A percentile compares a stretch with the other conserved stretches of the same genome.
These are phyloP conservation scores for Synergus umbraculus DNA, from an alignment of 2,888 invertebrate species.

Conservation along the genomic window DNA sequence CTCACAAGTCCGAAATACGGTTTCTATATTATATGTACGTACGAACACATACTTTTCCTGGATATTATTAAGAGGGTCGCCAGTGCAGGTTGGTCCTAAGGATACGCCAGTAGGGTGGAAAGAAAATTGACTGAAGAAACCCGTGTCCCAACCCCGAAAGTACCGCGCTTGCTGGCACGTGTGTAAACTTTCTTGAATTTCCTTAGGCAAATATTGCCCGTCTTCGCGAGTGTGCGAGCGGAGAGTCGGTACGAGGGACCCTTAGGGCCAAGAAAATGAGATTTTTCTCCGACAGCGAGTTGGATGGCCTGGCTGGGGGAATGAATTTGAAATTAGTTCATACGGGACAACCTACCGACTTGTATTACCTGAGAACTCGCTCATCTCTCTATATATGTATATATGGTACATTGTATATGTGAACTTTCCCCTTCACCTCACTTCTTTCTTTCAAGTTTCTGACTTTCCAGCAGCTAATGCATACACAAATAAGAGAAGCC, in stretches of 20 bases:
- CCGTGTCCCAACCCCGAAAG: conserved; percentile 58
- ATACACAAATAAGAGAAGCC: conserved; percentile 39
- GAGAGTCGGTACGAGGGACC: conserved; percentile 62
- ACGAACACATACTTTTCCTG: conserved; percentile 9
- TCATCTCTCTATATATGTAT: conserved; percentile 8
- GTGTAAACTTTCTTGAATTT: conserved; percentile 76
- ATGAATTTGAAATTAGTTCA: conserved; percentile 75
- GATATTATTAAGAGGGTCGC: conserved; percentile 35
- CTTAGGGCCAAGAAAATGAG: conserved; percentile 75
- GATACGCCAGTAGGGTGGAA: conserved; percentile 43
- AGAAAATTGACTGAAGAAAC: conserved; percentile 68
- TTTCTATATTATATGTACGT: not conserved
- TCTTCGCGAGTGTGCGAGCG: conserved; percentile 60
- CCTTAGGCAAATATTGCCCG: conserved; percentile 75
- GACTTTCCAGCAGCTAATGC: conserved; percentile 38
- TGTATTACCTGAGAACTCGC: conserved; percentile 59
- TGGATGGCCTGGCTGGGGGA: conserved; percentile 54
- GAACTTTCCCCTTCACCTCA: not conserved
- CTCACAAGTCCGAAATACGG: not conserved
- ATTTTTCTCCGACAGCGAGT: conserved; percentile 69
- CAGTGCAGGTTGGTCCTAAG: conserved; percentile 11
- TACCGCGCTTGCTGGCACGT: conserved; percentile 65
- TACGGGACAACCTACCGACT: conserved; percentile 64
- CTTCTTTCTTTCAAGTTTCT: conserved; percentile 30
- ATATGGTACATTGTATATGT: not conserved